Evolutionary conservation across 2,113 vertebrate species (phyloP).

Genomic region (Anhinga rufa): DNA sequence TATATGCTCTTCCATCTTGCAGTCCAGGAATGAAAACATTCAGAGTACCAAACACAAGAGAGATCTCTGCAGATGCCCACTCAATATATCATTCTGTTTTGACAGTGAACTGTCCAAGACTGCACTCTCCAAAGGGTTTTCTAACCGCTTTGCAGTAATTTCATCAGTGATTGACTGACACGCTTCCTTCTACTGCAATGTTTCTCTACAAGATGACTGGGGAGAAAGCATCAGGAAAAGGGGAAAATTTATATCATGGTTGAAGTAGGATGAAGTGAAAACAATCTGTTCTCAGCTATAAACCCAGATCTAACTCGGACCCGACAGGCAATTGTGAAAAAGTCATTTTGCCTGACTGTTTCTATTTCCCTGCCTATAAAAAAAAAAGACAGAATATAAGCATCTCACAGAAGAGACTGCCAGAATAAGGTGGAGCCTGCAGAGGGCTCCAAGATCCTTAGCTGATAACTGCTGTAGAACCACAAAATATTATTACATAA

Average conservation of each 20-base stretch:
- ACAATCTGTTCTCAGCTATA: neutral
- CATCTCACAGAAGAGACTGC: neutral
- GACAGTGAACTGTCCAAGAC: neutral
- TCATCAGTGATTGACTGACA: neutral
- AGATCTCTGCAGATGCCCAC: neutral
- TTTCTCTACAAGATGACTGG: neutral
- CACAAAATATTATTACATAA: neutral
- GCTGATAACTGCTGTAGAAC: neutral
- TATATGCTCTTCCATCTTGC: neutral
- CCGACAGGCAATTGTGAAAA: neutral
- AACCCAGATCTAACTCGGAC: neutral
- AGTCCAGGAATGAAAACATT: neutral
- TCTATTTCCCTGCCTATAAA: neutral
- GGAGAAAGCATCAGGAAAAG: neutral
- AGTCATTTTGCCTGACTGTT: neutral
- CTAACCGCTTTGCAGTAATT: neutral
- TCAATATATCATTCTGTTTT: neutral
- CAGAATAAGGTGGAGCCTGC: neutral
- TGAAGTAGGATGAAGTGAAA: neutral
- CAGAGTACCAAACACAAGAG: neutral
- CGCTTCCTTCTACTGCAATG: neutral
- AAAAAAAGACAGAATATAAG: neutral
- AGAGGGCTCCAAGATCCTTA: slow-evolving; percentile 28
- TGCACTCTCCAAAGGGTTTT: neutral
- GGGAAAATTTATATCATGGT: neutral